Evolutionary conservation across 2,113 vertebrate species (phyloP).

Genomic region (Osmerus mordax): DNA sequence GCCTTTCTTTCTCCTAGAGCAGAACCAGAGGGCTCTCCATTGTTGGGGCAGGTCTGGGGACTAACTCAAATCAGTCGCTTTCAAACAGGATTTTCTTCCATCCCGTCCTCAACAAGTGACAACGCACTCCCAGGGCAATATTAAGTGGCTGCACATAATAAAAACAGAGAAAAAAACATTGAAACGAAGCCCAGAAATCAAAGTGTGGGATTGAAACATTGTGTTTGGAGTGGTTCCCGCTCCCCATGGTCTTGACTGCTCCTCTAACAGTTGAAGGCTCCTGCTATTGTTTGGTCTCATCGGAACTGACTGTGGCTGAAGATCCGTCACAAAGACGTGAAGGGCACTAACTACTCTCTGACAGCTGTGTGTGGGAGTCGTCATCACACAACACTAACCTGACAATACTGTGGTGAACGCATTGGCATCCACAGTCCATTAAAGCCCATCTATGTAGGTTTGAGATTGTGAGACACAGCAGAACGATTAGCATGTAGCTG

Average conservation of each 20-base stretch:
- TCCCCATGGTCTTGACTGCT: not conserved
- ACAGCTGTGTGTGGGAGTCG: not conserved
- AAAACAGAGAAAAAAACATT: too few species aligned
- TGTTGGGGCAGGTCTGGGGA: not conserved
- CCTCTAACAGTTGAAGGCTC: not conserved
- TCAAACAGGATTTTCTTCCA: not conserved
- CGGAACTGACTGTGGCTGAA: not conserved
- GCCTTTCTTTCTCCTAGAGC: slow-evolving; percentile 34
- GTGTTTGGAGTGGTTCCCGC: too few species aligned
- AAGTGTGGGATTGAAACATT: too few species aligned
- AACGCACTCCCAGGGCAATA: too few species aligned
- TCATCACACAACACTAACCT: not conserved
- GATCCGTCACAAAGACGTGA: not conserved
- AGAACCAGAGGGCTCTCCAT: not conserved
- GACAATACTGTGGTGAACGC: not conserved
- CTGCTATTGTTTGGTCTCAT: slow-evolving; percentile 1
- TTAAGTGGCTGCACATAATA: too few species aligned
- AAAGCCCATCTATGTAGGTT: too few species aligned
- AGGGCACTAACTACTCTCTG: not conserved
- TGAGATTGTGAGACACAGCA: too few species aligned
- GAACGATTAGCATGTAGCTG: too few species aligned
- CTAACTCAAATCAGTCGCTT: not conserved
- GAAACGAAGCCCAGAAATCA: too few species aligned
- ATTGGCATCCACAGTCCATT: not conserved
- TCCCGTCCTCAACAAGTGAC: too few species aligned